These are phyloP conservation scores for Parochlus steinenii DNA, from an alignment of 2,888 invertebrate species.

Conservation along the genomic window DNA sequence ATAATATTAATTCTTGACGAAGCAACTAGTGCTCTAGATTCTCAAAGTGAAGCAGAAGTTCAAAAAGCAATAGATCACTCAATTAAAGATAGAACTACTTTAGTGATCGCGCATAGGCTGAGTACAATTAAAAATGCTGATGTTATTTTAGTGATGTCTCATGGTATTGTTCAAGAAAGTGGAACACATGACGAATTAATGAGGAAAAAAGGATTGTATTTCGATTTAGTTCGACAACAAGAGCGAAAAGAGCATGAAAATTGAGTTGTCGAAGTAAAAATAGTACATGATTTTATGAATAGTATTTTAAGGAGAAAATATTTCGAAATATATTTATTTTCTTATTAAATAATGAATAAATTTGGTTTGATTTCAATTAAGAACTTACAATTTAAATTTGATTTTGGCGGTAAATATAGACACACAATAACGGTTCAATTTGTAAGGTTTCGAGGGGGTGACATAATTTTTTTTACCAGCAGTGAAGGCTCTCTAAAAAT, in stretches of 20 bases:
- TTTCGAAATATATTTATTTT: too few relatives aligned
- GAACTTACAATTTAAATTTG: too few relatives aligned
- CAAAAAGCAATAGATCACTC: slow-evolving; percentile 77
- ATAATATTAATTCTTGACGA: slow-evolving; percentile 79
- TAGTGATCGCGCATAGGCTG: slow-evolving; percentile 89
- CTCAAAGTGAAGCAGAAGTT: slow-evolving; percentile 80
- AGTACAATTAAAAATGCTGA: slow-evolving; percentile 87
- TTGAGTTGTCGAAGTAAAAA: slow-evolving; percentile 3
- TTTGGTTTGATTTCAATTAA: too few relatives aligned
- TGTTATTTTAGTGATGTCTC: slow-evolving; percentile 74
- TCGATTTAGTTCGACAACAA: slow-evolving; percentile 66
- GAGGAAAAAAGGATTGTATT: slow-evolving; percentile 65
- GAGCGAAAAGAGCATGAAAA: slow-evolving; percentile 31
- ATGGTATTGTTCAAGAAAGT: slow-evolving; percentile 63
- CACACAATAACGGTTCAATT: too few relatives aligned
- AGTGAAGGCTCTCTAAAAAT: too few relatives aligned
- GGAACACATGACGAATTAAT: slow-evolving; percentile 69
- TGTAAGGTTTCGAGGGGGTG: too few relatives aligned
- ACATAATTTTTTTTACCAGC: too few relatives aligned
- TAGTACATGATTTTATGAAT: slow-evolving; percentile 1
- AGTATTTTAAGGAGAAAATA: too few relatives aligned
- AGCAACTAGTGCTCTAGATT: slow-evolving; percentile 88
- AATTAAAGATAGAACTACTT: slow-evolving; percentile 67
- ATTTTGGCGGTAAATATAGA: too few relatives aligned
- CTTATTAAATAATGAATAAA: too few relatives aligned